phyloP scores from a whole-genome alignment of 2,888 invertebrate genomes.

The Stenichneumon culpator region DNA sequence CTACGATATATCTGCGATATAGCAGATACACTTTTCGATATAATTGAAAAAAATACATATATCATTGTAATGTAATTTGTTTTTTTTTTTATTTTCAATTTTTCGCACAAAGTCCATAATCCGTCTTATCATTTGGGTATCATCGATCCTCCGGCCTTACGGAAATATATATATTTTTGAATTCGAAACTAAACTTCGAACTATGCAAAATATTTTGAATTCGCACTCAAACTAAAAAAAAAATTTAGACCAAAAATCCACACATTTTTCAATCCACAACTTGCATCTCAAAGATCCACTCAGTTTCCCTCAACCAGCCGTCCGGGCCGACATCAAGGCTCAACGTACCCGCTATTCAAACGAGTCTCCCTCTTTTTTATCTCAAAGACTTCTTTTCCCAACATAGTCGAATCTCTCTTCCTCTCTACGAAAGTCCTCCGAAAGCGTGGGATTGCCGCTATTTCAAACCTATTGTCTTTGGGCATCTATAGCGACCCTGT shows the following conservation, averaged over 20 bases:
- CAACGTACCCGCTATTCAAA: not conserved
- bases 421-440: slow-evolving; percentile 43
- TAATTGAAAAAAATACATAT: too few species aligned
- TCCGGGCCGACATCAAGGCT: not conserved
- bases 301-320: not conserved
- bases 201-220: not conserved
- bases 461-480: slow-evolving; percentile 17
- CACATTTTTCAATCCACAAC: not conserved
- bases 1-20: too few species aligned
- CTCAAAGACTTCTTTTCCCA: slow-evolving; percentile 26
- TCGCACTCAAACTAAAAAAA: not conserved
- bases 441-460: slow-evolving; percentile 59
- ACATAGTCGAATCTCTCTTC: not conserved
- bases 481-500: not conserved
- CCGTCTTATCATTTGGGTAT: too few species aligned
- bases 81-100: too few species aligned
- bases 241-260: too few species aligned
- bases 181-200: too few species aligned
- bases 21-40: too few species aligned
- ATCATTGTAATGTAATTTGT: too few species aligned
- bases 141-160: too few species aligned
- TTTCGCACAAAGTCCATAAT: too few species aligned
- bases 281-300: not conserved
- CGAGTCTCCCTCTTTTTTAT: slow-evolving; percentile 21
- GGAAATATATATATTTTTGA: too few species aligned